Conservation (phyloP, 2,888 invertebrate genomes). For the Ptilodon capucinus region DNA sequence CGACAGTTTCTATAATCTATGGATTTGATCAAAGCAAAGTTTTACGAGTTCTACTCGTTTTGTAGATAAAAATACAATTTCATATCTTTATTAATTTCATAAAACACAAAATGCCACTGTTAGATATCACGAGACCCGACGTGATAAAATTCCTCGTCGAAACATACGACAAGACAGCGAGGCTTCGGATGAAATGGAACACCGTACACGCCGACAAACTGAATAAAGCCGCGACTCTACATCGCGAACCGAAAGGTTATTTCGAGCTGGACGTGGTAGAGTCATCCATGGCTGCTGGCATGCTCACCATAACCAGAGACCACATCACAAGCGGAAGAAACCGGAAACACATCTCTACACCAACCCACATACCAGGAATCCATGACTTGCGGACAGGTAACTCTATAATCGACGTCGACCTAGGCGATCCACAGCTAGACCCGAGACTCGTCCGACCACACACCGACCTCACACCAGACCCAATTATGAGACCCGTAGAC, state of each 20-base stretch:
- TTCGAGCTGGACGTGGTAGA: conserved; percentile 39
- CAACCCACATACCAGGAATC: conserved; percentile 35
- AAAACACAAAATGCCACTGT: conserved; percentile 40
- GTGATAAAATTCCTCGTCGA: conserved; percentile 51
- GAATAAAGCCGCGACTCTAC: conserved; percentile 40
- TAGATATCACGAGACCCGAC: conserved; percentile 50
- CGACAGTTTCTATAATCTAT: too few species aligned
- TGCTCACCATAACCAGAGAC: conserved; percentile 42
- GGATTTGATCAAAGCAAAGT: too few species aligned
- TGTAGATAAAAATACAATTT: too few species aligned
- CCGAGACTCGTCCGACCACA: conserved; percentile 44
- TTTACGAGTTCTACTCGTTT: too few species aligned
- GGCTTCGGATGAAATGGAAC: conserved; percentile 54
- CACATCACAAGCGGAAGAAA: conserved; percentile 31
- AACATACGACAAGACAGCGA: conserved; percentile 47
- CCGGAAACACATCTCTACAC: conserved; percentile 19
- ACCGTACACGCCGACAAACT: conserved; percentile 32
- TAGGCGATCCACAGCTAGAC: conserved; percentile 47
- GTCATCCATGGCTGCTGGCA: conserved; percentile 33
- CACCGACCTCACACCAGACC: conserved; percentile 38
- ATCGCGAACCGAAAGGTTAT: conserved; percentile 41
- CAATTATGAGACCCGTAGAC: conserved; percentile 48
- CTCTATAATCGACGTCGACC: conserved; percentile 45
- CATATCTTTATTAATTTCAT: conserved; percentile 2
- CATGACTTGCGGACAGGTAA: conserved; percentile 40